Conservation (phyloP, 2,888 invertebrate genomes). For the Thereva unica region DNA sequence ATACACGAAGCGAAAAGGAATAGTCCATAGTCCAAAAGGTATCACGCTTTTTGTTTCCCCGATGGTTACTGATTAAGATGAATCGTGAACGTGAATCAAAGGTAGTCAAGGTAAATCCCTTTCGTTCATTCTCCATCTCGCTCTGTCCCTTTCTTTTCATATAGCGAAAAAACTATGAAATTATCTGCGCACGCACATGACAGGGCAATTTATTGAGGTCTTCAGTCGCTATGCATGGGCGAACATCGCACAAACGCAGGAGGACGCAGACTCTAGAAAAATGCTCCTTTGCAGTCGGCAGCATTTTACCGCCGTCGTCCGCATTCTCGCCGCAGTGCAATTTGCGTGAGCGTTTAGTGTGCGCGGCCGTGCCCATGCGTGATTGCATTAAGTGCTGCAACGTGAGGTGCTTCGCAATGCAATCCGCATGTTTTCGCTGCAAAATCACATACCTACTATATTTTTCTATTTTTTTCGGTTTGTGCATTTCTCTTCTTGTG, state of each 20-base stretch:
- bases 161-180: not conserved
- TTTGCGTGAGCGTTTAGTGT: slow-evolving; percentile 29
- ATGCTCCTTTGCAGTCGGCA: slow-evolving; percentile 9
- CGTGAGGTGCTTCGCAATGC: slow-evolving; percentile 27
- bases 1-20: too few species aligned
- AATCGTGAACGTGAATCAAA: too few species aligned
- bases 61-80: too few species aligned
- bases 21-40: too few species aligned
- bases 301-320: not conserved
- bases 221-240: not conserved
- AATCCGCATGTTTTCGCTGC: slow-evolving; percentile 1
- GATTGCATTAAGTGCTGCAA: slow-evolving; percentile 37
- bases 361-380: slow-evolving; percentile 31
- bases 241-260: slow-evolving; percentile 28
- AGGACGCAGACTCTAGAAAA: not conserved
- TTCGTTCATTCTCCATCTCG: too few species aligned
- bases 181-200: slow-evolving; percentile 37
- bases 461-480: not conserved
- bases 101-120: too few species aligned
- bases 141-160: too few species aligned
- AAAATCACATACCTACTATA: not conserved
- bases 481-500: not conserved
- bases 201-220: slow-evolving; percentile 29
- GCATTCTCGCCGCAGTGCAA: slow-evolving; percentile 18
- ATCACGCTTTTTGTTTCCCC: too few species aligned